phyloP scores from a whole-genome alignment of 1,140 invertebrate species.

The Drosophila lowei region DNA sequence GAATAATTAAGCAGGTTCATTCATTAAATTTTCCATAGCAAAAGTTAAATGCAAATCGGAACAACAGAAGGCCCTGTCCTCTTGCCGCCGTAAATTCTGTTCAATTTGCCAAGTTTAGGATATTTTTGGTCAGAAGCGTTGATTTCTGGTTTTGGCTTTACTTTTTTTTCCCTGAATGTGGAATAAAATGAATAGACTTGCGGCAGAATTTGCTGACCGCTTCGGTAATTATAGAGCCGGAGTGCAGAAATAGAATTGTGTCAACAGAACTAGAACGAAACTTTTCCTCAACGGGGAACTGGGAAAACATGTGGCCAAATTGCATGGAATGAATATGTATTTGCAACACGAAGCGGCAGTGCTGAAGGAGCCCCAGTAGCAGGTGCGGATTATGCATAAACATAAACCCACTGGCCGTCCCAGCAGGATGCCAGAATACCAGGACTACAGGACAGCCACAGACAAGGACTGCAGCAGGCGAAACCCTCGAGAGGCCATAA shows the following conservation, averaged over 20 bases:
- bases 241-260: constrained; percentile 29
- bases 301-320: constrained; percentile 40
- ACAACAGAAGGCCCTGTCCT: too few species aligned
- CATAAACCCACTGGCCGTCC: constrained; percentile 45
- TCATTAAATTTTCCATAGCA: constrained; percentile 67
- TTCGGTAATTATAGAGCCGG: constrained; percentile 32
- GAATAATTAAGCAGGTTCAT: constrained; percentile 77
- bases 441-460: neutral
- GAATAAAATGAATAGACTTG: constrained; percentile 51
- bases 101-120: constrained; percentile 16
- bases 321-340: constrained; percentile 50
- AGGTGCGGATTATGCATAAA: constrained; percentile 61
- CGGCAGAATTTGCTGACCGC: constrained; percentile 30
- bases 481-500: constrained; percentile 44
- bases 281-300: constrained; percentile 8
- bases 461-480: constrained; percentile 20
- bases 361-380: constrained; percentile 18
- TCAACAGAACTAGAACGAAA: constrained; percentile 20
- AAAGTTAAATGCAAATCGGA: constrained; percentile 65
- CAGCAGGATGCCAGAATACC: constrained; percentile 17
- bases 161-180: constrained; percentile 31
- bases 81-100: constrained; percentile 1
- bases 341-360: constrained; percentile 43
- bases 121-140: constrained; percentile 14
- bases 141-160: constrained; percentile 11